Conservation (phyloP, 2,113 vertebrate genomes). For the Ahaetulla prasina region DNA sequence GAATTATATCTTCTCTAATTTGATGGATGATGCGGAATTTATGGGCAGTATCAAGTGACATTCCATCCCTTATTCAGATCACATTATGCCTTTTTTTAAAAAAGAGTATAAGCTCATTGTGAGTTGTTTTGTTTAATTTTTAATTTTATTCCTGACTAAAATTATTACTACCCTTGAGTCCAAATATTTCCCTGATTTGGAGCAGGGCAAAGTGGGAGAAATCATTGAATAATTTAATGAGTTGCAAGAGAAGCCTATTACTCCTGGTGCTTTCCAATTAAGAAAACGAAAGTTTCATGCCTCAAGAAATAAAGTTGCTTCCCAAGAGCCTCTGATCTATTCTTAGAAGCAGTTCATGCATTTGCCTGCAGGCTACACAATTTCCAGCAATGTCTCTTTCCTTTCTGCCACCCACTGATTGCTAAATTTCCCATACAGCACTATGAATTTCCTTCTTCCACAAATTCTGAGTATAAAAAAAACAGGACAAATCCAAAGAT, state of each 20-base stretch:
- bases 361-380: slow-evolving; percentile 51
- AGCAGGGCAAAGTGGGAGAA: slow-evolving; percentile 14
- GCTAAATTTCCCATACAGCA: slow-evolving; percentile 39
- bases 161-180: slow-evolving; percentile 19
- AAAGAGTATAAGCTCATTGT: neutral
- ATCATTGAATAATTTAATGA: slow-evolving; percentile 46
- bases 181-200: slow-evolving; percentile 27
- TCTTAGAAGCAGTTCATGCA: slow-evolving; percentile 46
- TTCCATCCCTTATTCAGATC: neutral
- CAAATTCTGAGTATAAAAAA: slow-evolving; percentile 1
- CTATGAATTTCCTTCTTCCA: slow-evolving; percentile 20
- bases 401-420: slow-evolving; percentile 37
- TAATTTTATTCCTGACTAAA: slow-evolving; percentile 20
- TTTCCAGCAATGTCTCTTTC: slow-evolving; percentile 38
- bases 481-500: slow-evolving; percentile 22
- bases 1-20: neutral
- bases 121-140: neutral
- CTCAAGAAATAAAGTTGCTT: slow-evolving; percentile 42
- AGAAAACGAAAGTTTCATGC: neutral
- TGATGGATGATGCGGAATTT: neutral
- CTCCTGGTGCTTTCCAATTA: slow-evolving; percentile 61
- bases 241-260: slow-evolving; percentile 59
- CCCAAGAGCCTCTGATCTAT: slow-evolving; percentile 39
- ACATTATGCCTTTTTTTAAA: neutral
- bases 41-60: neutral